Base-by-base conservation (phyloP, 2,888 invertebrate species). In the Dorcus hopei region DNA sequence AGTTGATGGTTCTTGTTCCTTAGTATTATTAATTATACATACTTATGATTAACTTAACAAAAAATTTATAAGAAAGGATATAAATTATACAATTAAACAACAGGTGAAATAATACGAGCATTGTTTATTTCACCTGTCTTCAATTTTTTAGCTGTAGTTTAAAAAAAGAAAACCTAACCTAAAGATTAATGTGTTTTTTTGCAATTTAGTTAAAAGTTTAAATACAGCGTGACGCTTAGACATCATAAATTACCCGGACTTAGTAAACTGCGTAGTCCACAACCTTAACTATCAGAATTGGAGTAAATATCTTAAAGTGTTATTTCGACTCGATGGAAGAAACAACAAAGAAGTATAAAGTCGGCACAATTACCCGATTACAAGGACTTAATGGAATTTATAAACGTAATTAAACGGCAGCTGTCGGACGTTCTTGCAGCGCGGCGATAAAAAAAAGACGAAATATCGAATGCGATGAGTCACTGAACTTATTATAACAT, bases 401-500 rank as follows among this genome's bases (percentile, higher is more conserved):
- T 41, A 49, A 55, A 49, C 26, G 39, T 39, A 56, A 56, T 56
- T 51, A 56, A 51, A 50, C 45, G 56, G 45, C 56, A 56, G 54
- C 42, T 47, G 47, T 14, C 19, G 38, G 47, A 16, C 47, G 47
- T 54, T 51, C 26, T 51, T 45, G 6, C 38, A 8, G 23, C 38
- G 43, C 14, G 16, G n/a, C 9, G 45, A 45, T 8, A 38, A 47
- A 47, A 47, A 14, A 47, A 47, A 23, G 47, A 47, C 47, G 19
- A 47, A 19, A 19, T 9, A 39, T 50, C 38, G 38, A 38, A 39
- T 19, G 11, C 60, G 63, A 65, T 71, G 71, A 71, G 71, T 72
- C 73, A 70, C 67, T 68, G 69, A 71, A 72, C 73, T 69, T 70
- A 69, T 70, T 70, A 67, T 62, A 65, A 70, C 71, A 69, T 69